phyloP scores from a whole-genome alignment of 1,140 invertebrate genomes.

The Sipha flava region DNA sequence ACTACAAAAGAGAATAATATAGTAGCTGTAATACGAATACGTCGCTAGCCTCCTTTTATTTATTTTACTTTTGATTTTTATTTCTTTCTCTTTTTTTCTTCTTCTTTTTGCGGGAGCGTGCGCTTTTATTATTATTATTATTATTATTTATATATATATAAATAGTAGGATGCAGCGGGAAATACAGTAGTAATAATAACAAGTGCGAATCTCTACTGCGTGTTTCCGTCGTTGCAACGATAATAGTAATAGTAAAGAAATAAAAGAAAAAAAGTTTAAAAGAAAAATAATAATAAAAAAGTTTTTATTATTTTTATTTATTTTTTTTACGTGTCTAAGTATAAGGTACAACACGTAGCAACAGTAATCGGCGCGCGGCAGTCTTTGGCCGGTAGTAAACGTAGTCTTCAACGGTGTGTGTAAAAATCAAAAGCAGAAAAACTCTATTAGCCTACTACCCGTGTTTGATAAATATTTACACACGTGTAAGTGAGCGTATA shows the following conservation, averaged over 20 bases:
- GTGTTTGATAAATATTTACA: too few relatives aligned
- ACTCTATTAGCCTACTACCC: background rate
- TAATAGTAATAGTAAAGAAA: conserved; percentile 23
- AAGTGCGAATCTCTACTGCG: conserved; percentile 23
- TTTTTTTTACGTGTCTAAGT: background rate
- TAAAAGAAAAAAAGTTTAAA: conserved; percentile 24
- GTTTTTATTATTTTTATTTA: conserved; percentile 23
- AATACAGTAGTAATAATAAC: conserved; percentile 15
- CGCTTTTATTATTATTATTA: background rate
- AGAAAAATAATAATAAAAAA: conserved; percentile 27
- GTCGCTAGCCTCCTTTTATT: conserved; percentile 23
- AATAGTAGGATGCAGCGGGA: background rate
- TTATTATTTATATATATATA: background rate
- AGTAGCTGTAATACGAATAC: conserved; percentile 26
- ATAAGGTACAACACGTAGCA: conserved; percentile 17
- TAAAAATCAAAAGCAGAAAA: background rate
- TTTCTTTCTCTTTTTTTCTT: background rate
- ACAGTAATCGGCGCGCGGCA: background rate
- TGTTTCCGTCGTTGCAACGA: conserved; percentile 6
- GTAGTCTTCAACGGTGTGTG: background rate
- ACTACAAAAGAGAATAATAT: conserved; percentile 27
- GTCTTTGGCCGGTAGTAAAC: background rate
- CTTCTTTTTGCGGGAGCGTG: background rate
- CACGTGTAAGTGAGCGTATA: too few relatives aligned
- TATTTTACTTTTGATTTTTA: conserved; percentile 27